Base-by-base conservation (phyloP, 2,113 vertebrate species). In the Tyrannus savana region DNA sequence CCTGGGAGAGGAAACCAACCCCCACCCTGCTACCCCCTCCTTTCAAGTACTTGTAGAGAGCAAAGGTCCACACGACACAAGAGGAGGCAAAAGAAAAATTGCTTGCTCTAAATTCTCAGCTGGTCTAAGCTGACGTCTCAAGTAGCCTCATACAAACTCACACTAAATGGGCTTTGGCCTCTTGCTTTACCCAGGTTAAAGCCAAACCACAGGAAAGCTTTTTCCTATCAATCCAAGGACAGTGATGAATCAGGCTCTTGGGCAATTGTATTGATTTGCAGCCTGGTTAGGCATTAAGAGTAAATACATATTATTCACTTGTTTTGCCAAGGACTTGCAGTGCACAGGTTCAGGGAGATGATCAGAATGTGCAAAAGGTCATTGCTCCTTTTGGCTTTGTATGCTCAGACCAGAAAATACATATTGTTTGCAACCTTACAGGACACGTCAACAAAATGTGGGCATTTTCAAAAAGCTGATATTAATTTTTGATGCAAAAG, bases 231-330 rank as follows among this genome's bases (percentile, higher is more conserved):
- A 16, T 66, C 55, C 89, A 90, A 93, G 89, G 88, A 75, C 59
- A 67, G 47, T 6, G 55, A 8, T 69, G 60, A 72, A 84, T 90
- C 66, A 47, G 67, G 19, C 53, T 60, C 1, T 89, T 86, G 53
- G 37, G 84, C 68, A 94, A 74, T 46, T 80, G 71, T 72, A 30
- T 93, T 89, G 86, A 58, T 96, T 87, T 89, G 23, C 39, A 84
- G 58, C 30, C 59, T 83, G 71, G 89, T 96, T 97, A 97, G 63
- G 23, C 58, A 96, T 97, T 97, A 96, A 89, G 47, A 64, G 58
- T 90, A 89, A 95, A 93, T 46, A 90, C 27, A 3, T 90, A 62
- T 56, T 88, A 44, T 47, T 94, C 16, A 4, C 66, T 30, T 72
- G 64, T 33, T 94, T 95, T 94, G 55, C 81, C 84, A 95, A 82